Evolutionary conservation across 2,888 invertebrate genomes (phyloP).

Genomic region (Julus scandinavius): DNA sequence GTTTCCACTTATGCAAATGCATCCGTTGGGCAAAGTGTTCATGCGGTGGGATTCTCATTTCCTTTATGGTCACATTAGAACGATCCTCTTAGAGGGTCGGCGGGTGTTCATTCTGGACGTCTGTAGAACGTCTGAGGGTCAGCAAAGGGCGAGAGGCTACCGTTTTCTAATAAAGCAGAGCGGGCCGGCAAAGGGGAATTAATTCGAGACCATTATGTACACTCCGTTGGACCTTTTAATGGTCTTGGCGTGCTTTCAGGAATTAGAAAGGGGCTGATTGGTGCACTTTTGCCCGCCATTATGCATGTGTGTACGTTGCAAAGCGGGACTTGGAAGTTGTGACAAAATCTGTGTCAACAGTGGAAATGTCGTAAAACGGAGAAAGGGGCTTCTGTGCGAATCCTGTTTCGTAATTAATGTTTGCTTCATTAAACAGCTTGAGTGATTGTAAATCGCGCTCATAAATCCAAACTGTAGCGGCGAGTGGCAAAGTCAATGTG

Average conservation of each 20-base stretch:
- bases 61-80: conserved; percentile 34
- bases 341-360: conserved; percentile 39
- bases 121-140: not conserved
- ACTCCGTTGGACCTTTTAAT: conserved; percentile 39
- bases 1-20: conserved; percentile 29
- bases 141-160: conserved; percentile 12
- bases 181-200: not conserved
- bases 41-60: not conserved
- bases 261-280: conserved; percentile 42
- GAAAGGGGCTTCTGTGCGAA: conserved; percentile 42
- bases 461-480: not conserved
- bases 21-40: not conserved
- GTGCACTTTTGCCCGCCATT: not conserved
- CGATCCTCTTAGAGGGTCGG: conserved; percentile 2
- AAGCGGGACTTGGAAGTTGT: not conserved
- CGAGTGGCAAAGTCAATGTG: not conserved
- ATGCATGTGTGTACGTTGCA: not conserved
- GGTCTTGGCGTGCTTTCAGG: not conserved
- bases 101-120: not conserved
- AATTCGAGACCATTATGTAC: conserved; percentile 14
- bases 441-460: conserved; percentile 29
- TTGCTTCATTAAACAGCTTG: conserved; percentile 42
- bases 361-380: not conserved
- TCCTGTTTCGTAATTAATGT: conserved; percentile 26
- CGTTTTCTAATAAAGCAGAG: conserved; percentile 22